A percentile compares a stretch with the other conserved stretches of the same genome.
Evolutionary conservation across 2,113 vertebrate species (phyloP).

Genomic region (Leucoraja erinaceus): DNA sequence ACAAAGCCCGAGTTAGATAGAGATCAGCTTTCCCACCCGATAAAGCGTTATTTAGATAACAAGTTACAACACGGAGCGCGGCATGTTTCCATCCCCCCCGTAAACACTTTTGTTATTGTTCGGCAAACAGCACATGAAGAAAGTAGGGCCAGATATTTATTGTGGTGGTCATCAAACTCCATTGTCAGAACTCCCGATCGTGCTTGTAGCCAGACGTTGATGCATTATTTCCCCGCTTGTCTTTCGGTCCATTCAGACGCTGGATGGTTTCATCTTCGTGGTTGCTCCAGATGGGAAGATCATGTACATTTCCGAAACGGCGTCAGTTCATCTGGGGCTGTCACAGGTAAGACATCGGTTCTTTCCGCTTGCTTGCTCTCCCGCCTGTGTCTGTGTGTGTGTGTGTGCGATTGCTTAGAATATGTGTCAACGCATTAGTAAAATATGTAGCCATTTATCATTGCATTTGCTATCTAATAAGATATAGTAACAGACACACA

Average conservation of each 20-base stretch:
- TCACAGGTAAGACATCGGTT: slow-evolving; percentile 73
- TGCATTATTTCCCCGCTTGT: slow-evolving; percentile 40
- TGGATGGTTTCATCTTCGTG: slow-evolving; percentile 97
- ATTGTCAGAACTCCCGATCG: neutral
- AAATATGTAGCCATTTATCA: neutral
- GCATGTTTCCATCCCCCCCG: too few relatives aligned
- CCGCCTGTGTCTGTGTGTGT: neutral
- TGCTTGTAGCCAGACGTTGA: neutral
- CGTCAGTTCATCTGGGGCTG: slow-evolving; percentile 90
- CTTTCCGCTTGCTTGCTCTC: neutral
- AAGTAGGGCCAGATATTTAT: neutral
- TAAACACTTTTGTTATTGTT: neutral
- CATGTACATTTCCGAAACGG: slow-evolving; percentile 98
- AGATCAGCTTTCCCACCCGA: neutral
- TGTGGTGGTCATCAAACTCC: neutral
- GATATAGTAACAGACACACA: neutral
- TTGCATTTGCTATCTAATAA: neutral
- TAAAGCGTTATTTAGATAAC: neutral
- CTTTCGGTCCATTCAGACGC: slow-evolving; percentile 62
- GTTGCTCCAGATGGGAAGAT: slow-evolving; percentile 98
- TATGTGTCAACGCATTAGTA: neutral
- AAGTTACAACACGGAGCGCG: too few relatives aligned
- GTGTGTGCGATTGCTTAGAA: neutral
- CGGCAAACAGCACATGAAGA: neutral
- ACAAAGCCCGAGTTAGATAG: too few relatives aligned